phyloP scores from a whole-genome alignment of 1,140 invertebrate genomes.

The Octopus sinensis region DNA sequence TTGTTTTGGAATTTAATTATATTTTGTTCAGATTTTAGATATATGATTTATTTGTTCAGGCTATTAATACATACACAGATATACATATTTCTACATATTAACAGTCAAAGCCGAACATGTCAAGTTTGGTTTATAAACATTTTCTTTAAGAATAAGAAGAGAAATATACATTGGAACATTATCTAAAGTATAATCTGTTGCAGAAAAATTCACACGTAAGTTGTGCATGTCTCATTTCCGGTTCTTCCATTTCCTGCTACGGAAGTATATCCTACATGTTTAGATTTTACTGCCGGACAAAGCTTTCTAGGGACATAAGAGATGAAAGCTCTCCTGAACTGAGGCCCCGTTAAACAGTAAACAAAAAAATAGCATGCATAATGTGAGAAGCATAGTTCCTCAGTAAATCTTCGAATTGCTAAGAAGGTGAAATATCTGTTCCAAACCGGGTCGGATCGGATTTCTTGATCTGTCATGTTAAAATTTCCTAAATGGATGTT shows the following conservation, averaged over 20 bases:
- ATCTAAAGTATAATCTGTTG: too few species aligned
- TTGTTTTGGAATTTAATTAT: too few species aligned
- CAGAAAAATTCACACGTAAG: background rate
- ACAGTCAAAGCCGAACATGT: too few species aligned
- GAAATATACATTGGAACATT: too few species aligned
- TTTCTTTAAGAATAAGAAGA: too few species aligned
- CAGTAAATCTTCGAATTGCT: slow-evolving; percentile 34
- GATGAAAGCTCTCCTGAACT: slow-evolving; percentile 27
- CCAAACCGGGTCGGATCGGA: slow-evolving; percentile 25
- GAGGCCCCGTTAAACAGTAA: slow-evolving; percentile 31
- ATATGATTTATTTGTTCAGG: too few species aligned
- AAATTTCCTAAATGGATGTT: slow-evolving; percentile 4
- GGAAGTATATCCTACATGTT: background rate
- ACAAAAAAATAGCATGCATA: slow-evolving; percentile 48
- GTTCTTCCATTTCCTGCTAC: slow-evolving; percentile 11
- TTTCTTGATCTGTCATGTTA: slow-evolving; percentile 23
- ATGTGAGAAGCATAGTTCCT: slow-evolving; percentile 46
- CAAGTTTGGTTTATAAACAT: too few species aligned
- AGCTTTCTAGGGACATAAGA: background rate
- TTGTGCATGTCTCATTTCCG: slow-evolving; percentile 10
- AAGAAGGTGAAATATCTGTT: slow-evolving; percentile 29
- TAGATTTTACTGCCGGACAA: background rate
- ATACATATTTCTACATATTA: too few species aligned
- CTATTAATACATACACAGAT: too few species aligned
- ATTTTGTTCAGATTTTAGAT: too few species aligned